Evolutionary conservation across 1,140 invertebrate genomes (phyloP), one percentile per base, ranked within the genome.

Genomic region (Ceratina calcarata): DNA sequence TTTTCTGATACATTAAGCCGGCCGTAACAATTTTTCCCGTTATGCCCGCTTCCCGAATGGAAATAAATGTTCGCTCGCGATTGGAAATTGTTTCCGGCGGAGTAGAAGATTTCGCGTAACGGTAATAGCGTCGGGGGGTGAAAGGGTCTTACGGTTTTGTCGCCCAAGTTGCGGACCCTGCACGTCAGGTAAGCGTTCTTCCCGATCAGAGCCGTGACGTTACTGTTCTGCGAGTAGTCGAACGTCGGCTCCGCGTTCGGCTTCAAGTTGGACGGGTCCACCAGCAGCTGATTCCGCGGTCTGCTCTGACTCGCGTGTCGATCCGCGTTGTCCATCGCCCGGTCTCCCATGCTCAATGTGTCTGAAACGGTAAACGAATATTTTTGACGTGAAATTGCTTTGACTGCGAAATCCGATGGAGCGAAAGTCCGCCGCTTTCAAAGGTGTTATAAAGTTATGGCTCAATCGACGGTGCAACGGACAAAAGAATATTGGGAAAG

Each of bases 151-250:
- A 96, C 96, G 90, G 96, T 97, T 93, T 95, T 95, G 89, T 97
- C 96, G 24, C 95, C 96, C 73, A 97, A 94, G 90, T 97, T 96
- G 86, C 95, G 95, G 13, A 97, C 96, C 82, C 96, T 94, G 91
- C 97, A 97, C 83, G 96, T 96, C 45, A 97, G 94, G 89, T 96
- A 96, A 55, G 96, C 96, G 18, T 96, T 95, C 91, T 97, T 97
- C 4, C 96, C 96, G 0, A 96, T 95, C 2, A 97, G 93, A 0
- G 96, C 96, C 32, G 96, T 97, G 27, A 97, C 95, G 90, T 97
- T 97, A 85, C 95, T 96, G 7, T 95, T 96, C 74, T 95, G 96
- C 8, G 94, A 93, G 55, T 94, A 93, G 88, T 97, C 96, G 89
- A 97, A 97, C 85, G 95, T 95, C 0, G 96, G 96, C 18, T 96